A percentile compares a stretch with the other conserved stretches of the same genome.
Evolutionary conservation across 2,797 vertebrate species (phyloP).

Genomic region (Astyanax mexicanus): DNA sequence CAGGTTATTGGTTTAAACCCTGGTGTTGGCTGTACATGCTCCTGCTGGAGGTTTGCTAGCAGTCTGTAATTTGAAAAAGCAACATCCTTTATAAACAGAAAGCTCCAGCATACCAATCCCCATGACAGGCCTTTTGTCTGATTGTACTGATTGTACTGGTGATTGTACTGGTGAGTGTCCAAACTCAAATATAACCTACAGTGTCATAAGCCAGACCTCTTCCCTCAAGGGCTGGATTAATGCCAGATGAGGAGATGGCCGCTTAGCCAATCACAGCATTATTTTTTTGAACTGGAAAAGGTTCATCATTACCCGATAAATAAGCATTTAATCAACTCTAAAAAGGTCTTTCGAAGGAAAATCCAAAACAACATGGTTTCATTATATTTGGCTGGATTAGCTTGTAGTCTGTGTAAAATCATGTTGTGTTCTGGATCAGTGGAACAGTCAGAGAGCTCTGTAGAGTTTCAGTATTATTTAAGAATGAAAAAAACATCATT

Average conservation of each 20-base stretch:
- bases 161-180: conserved; percentile 23
- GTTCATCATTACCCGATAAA: conserved; percentile 1
- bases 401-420: not conserved
- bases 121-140: conserved; percentile 5
- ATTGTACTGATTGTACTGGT: conserved; percentile 28
- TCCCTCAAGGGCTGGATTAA: not conserved
- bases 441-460: not conserved
- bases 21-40: not conserved
- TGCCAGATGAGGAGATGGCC: not conserved
- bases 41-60: not conserved
- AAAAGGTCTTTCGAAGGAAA: not conserved
- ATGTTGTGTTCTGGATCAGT: not conserved
- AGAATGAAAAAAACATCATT: not conserved
- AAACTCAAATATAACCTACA: conserved; percentile 20
- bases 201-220: not conserved
- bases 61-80: conserved; percentile 12
- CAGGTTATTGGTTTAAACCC: conserved; percentile 22
- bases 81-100: conserved; percentile 7
- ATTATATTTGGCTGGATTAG: not conserved
- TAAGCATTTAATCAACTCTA: not conserved
- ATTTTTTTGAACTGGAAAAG: not conserved
- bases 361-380: not conserved
- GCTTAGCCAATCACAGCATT: not conserved
- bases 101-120: not conserved
- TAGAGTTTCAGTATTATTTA: not conserved